Conservation (phyloP, 2,113 vertebrate genomes). For the Coturnix japonica region DNA sequence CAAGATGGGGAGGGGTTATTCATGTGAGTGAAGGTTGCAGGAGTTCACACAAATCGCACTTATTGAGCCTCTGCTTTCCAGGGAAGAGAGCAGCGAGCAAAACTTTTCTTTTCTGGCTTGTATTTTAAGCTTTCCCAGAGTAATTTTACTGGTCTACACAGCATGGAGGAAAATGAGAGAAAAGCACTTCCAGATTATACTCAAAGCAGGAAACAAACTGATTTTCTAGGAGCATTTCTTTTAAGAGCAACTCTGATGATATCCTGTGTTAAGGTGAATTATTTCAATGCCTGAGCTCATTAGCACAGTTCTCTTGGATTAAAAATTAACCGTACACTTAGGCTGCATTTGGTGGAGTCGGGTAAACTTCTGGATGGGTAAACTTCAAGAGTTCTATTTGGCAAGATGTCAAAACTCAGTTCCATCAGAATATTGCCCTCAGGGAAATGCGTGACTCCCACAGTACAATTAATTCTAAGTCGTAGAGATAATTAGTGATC, state of each 20-base stretch:
- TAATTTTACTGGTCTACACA: background rate
- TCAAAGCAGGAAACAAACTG: background rate
- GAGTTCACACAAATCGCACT: background rate
- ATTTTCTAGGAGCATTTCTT: background rate
- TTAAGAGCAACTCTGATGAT: background rate
- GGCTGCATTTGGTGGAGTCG: background rate
- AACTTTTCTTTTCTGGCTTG: background rate
- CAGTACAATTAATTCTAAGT: background rate
- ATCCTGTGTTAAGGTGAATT: background rate
- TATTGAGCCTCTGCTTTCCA: background rate
- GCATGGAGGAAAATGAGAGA: background rate
- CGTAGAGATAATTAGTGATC: background rate
- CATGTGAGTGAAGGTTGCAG: background rate
- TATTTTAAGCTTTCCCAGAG: background rate
- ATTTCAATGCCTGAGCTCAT: background rate
- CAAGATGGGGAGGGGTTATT: background rate
- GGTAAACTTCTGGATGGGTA: background rate
- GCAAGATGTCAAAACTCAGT: background rate
- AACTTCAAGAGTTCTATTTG: background rate
- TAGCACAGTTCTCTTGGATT: background rate
- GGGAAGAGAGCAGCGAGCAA: background rate
- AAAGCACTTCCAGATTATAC: background rate
- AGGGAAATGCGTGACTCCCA: background rate
- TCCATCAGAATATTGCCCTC: background rate
- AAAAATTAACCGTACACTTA: background rate